Conservation (phyloP, 2,888 invertebrate genomes). For the Magallana nippona region DNA sequence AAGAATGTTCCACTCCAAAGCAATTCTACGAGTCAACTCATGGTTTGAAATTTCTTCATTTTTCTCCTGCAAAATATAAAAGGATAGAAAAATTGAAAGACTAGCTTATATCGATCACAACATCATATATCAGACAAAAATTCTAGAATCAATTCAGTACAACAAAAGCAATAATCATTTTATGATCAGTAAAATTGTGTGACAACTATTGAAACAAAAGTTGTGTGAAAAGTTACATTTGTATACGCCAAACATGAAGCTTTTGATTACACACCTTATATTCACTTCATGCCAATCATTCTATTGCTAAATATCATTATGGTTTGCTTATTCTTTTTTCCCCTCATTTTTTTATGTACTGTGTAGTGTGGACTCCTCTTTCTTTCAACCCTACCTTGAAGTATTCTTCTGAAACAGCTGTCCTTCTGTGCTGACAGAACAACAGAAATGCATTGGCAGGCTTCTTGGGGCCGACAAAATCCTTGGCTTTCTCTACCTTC, state of each 20-base stretch:
- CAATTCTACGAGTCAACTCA: constrained; percentile 73
- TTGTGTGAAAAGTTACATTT: too few relatives aligned
- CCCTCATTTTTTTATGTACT: too few relatives aligned
- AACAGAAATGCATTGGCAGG: constrained; percentile 75
- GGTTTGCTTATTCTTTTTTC: too few relatives aligned
- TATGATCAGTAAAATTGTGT: too few relatives aligned
- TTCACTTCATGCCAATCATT: too few relatives aligned
- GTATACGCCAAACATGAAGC: too few relatives aligned
- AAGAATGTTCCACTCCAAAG: constrained; percentile 73
- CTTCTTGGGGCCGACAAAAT: constrained; percentile 69
- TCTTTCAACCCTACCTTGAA: constrained; percentile 62
- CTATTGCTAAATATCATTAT: too few relatives aligned
- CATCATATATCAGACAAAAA: not conserved
- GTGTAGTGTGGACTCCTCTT: too few relatives aligned
- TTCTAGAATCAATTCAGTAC: too few relatives aligned
- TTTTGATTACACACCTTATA: too few relatives aligned
- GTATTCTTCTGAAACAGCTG: constrained; percentile 71
- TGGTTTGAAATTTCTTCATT: constrained; percentile 73
- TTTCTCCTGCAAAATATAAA: constrained; percentile 65
- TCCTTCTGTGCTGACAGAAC: constrained; percentile 73
- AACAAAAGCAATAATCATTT: too few relatives aligned
- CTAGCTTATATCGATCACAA: not conserved
- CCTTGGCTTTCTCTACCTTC: constrained; percentile 65
- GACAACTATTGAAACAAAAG: too few relatives aligned
- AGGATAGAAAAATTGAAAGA: not conserved